phyloP scores from a whole-genome alignment of 2,797 vertebrate genomes.

The Psittacula derbiana region DNA sequence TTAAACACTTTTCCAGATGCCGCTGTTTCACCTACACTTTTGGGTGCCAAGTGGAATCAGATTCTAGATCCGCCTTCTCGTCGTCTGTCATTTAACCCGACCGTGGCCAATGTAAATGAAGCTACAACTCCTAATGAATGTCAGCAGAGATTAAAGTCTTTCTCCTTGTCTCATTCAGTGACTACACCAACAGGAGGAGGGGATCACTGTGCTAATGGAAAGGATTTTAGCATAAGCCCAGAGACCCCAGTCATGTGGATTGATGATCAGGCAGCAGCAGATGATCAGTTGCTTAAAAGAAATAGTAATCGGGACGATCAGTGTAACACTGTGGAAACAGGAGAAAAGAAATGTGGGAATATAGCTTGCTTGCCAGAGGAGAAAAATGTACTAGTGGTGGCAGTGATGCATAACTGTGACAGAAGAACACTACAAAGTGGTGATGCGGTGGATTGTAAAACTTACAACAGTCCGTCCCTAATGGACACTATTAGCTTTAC shows the following conservation, averaged over 20 bases:
- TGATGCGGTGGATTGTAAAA: slow-evolving; percentile 74
- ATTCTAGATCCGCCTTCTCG: slow-evolving; percentile 88
- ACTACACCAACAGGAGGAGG: slow-evolving; percentile 59
- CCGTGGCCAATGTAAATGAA: slow-evolving; percentile 78
- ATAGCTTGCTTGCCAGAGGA: slow-evolving; percentile 75
- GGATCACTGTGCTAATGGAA: slow-evolving; percentile 75
- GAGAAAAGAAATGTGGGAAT: slow-evolving; percentile 69
- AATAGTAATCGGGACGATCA: slow-evolving; percentile 57
- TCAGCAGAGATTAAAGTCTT: slow-evolving; percentile 84
- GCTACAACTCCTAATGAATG: slow-evolving; percentile 83
- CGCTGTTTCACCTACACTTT: slow-evolving; percentile 84
- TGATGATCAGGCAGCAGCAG: slow-evolving; percentile 84
- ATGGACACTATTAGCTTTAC: slow-evolving; percentile 76
- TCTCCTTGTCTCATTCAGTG: slow-evolving; percentile 75
- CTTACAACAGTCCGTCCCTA: slow-evolving; percentile 68
- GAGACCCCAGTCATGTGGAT: slow-evolving; percentile 81
- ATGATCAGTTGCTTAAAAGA: slow-evolving; percentile 72
- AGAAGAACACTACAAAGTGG: slow-evolving; percentile 73
- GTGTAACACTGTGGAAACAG: slow-evolving; percentile 59
- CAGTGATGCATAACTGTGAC: slow-evolving; percentile 80
- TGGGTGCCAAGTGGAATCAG: slow-evolving; percentile 94
- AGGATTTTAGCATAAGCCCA: slow-evolving; percentile 74
- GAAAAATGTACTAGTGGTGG: slow-evolving; percentile 79
- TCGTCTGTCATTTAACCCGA: slow-evolving; percentile 83
- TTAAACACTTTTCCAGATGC: slow-evolving; percentile 83